phyloP scores from a whole-genome alignment of 2,797 vertebrate species.

The Sebastes aleutianus region DNA sequence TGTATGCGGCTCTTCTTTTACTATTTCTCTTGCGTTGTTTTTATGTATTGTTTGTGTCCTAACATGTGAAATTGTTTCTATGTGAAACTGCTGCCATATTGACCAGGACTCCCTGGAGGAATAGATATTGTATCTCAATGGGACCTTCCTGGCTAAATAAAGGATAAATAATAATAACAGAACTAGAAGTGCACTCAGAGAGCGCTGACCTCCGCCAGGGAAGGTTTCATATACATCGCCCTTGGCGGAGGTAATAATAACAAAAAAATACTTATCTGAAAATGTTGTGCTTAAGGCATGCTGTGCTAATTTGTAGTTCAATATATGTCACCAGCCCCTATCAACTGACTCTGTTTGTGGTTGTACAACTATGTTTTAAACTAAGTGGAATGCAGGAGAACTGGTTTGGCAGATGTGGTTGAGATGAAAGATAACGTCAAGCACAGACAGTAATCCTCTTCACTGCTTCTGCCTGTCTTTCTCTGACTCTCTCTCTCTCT shows the following conservation, averaged over 20 bases:
- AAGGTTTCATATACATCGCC: no score
- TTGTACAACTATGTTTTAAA: background rate
- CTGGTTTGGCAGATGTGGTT: slow-evolving; percentile 10
- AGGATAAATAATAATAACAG: background rate
- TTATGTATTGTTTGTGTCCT: background rate
- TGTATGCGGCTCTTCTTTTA: background rate
- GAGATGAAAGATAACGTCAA: background rate
- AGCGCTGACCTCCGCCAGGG: no score
- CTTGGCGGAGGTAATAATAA: background rate
- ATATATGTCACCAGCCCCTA: background rate
- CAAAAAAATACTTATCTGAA: background rate
- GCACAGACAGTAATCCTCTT: background rate
- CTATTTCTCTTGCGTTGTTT: background rate
- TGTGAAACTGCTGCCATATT: background rate
- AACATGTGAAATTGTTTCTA: background rate
- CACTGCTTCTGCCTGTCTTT: background rate
- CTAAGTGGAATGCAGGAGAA: slow-evolving; percentile 23
- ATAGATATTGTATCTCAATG: background rate
- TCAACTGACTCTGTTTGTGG: background rate
- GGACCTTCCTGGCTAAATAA: background rate
- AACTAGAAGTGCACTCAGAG: no score
- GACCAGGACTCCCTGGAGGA: background rate
- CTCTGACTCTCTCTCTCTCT: background rate
- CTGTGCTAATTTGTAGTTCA: background rate
- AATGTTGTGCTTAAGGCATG: slow-evolving; percentile 5